Conservation (phyloP, 2,888 invertebrate species). For the Rhorus exstirpatorius region DNA sequence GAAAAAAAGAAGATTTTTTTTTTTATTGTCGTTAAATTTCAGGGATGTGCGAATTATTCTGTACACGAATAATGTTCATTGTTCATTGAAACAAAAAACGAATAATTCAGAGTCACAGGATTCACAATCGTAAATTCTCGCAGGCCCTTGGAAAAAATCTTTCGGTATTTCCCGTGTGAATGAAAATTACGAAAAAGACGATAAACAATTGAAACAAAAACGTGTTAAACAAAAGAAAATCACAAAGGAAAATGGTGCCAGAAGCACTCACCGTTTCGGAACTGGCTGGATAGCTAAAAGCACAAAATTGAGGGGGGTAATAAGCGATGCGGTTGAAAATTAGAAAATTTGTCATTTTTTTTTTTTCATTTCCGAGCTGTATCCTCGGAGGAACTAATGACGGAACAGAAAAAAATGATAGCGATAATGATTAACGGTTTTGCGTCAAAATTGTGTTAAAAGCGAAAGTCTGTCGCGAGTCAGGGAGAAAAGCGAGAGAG, state of each 20-base stretch:
- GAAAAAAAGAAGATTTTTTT: too few species aligned
- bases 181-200: background rate
- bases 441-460: constrained; percentile 9
- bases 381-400: too few species aligned
- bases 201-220: background rate
- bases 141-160: background rate
- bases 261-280: constrained; percentile 80
- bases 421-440: background rate
- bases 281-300: constrained; percentile 71
- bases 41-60: too few species aligned
- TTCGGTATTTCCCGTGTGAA: background rate
- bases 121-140: background rate
- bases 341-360: too few species aligned
- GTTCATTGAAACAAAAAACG: background rate
- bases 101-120: background rate
- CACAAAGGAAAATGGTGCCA: constrained; percentile 43
- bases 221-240: constrained; percentile 3
- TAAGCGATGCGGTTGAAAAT: constrained; percentile 59
- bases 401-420: background rate
- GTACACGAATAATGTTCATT: too few species aligned
- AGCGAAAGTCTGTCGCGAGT: constrained; percentile 18
- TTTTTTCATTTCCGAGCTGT: too few species aligned
- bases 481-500: constrained; percentile 33
- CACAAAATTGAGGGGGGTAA: constrained; percentile 58
- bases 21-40: too few species aligned